Evolutionary conservation across 2,113 vertebrate genomes (phyloP).

Genomic region (Eupsittula cactorum): DNA sequence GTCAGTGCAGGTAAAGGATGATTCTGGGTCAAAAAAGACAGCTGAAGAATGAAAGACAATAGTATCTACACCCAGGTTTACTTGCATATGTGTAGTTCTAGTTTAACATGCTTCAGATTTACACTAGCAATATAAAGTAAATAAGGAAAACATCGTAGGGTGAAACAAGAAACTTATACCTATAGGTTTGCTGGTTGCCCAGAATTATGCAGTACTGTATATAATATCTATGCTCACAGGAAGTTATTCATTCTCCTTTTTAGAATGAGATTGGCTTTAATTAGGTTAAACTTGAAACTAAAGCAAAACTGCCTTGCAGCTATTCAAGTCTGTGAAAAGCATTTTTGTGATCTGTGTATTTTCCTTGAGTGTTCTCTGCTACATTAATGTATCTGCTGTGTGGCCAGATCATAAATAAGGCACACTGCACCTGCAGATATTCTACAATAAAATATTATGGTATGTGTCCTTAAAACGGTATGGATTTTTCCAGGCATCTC

Average conservation of each 20-base stretch:
- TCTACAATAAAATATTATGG: not conserved
- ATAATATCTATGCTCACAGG: not conserved
- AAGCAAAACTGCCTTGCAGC: not conserved
- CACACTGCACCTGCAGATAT: not conserved
- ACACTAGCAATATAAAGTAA: not conserved
- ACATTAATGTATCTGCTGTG: not conserved
- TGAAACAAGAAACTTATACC: not conserved
- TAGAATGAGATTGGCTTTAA: not conserved
- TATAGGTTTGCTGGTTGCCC: not conserved
- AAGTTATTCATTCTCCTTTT: not conserved
- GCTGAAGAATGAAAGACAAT: not conserved
- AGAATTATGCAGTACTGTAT: not conserved
- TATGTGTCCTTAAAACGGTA: not conserved
- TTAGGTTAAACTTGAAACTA: not conserved
- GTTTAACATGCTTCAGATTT: not conserved
- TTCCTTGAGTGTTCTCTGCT: not conserved
- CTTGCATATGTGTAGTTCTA: not conserved
- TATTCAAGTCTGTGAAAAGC: not conserved
- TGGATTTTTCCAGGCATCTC: not conserved
- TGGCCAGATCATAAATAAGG: not conserved
- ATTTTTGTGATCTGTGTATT: not conserved
- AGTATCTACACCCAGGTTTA: not conserved
- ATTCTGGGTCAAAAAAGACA: not conserved
- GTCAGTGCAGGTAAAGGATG: not conserved
- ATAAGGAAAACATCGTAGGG: not conserved